These are phyloP conservation scores for Macroteleia sp. DNA, from an alignment of 2,888 invertebrate genomes.

Conservation along the genomic window DNA sequence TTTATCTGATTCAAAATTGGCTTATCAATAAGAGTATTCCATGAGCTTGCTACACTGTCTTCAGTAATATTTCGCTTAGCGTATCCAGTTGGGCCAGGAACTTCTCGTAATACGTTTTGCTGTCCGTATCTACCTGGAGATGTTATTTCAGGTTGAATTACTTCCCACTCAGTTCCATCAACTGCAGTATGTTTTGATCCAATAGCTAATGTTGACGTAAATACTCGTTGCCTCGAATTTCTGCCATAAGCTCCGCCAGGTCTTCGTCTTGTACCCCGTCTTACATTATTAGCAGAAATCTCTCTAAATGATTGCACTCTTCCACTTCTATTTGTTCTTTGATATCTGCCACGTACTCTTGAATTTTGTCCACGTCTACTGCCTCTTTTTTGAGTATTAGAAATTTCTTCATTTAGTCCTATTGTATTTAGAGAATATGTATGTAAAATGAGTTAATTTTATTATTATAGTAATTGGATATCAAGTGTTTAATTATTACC, in stretches of 20 bases:
- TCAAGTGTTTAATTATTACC: too few species aligned
- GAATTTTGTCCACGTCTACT: too few species aligned
- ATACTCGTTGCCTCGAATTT: not conserved
- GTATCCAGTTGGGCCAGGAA: conserved; percentile 3
- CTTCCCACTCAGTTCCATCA: conserved; percentile 9
- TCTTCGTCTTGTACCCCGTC: not conserved
- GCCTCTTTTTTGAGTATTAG: too few species aligned
- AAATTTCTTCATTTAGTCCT: too few species aligned
- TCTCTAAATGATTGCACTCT: too few species aligned
- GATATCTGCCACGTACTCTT: too few species aligned
- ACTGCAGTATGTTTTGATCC: not conserved
- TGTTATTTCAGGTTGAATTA: not conserved
- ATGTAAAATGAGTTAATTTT: too few species aligned
- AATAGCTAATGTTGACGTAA: not conserved
- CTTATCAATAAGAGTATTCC: conserved; percentile 39
- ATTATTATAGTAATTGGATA: too few species aligned
- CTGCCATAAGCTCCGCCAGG: not conserved
- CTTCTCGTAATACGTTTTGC: not conserved
- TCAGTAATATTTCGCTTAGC: conserved; percentile 29
- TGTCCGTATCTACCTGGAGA: not conserved
- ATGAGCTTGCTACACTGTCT: conserved; percentile 1
- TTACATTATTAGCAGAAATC: not conserved
- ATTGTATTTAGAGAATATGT: too few species aligned
- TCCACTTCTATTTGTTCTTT: too few species aligned
- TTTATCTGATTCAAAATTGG: conserved; percentile 60